These are phyloP conservation scores for Lutjanus campechanus DNA, from an alignment of 2,797 vertebrate genomes.

Conservation along the genomic window DNA sequence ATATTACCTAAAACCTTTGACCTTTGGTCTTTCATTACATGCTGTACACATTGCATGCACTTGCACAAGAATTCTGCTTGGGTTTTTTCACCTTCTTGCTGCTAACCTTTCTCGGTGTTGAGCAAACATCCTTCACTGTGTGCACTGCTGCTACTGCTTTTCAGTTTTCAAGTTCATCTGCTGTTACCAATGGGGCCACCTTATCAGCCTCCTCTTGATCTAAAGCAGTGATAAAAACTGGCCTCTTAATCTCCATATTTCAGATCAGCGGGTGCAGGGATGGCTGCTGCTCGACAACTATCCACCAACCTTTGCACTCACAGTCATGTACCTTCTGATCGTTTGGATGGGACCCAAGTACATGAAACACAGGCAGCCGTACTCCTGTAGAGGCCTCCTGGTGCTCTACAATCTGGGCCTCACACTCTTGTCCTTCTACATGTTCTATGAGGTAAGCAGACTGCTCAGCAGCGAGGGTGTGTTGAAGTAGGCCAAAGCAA, in stretches of 20 bases:
- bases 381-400: constrained; percentile 91
- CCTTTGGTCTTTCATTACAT: not conserved
- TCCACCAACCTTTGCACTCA: constrained; percentile 91
- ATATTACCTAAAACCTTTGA: constrained; percentile 30
- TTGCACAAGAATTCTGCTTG: constrained; percentile 7
- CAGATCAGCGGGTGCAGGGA: constrained; percentile 94
- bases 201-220: not conserved
- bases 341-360: constrained; percentile 97
- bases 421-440: constrained; percentile 94
- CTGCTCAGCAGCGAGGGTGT: constrained; percentile 8
- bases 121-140: constrained; percentile 34
- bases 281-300: constrained; percentile 96
- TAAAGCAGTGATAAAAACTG: not conserved
- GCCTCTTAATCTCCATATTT: constrained; percentile 64
- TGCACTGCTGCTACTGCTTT: constrained; percentile 4
- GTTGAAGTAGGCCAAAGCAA: constrained; percentile 37
- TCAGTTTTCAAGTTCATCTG: constrained; percentile 13
- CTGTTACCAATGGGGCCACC: constrained; percentile 8
- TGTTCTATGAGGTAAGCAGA: constrained; percentile 94
- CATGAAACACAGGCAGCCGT: constrained; percentile 91
- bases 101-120: constrained; percentile 15
- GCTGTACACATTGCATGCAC: not conserved
- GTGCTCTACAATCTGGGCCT: constrained; percentile 95
- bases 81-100: constrained; percentile 22
- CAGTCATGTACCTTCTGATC: constrained; percentile 92